Evolutionary conservation across 2,888 invertebrate species (phyloP).

Genomic region (Nowickia ferox): DNA sequence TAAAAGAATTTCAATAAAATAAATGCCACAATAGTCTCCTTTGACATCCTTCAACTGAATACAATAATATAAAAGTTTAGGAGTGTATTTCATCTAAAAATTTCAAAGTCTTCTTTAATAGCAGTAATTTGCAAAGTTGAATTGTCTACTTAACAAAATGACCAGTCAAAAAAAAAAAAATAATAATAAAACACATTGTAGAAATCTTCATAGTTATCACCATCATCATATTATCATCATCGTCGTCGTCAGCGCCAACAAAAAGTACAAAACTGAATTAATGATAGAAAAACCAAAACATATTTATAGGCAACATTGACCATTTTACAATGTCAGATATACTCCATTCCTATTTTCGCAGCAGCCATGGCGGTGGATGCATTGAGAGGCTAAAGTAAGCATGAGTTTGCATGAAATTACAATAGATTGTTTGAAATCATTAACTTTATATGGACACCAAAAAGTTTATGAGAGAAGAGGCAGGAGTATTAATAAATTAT

Average conservation of each 20-base stretch:
- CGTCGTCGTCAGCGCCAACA: background rate
- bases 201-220: background rate
- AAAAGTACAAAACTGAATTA: slow-evolving; percentile 25
- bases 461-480: background rate
- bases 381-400: background rate
- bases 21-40: no score
- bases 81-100: no score
- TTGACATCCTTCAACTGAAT: background rate
- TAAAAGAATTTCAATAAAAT: no score
- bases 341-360: background rate
- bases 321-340: slow-evolving; percentile 36
- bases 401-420: slow-evolving; percentile 22
- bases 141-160: slow-evolving; percentile 56
- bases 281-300: slow-evolving; percentile 37
- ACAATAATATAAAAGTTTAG: no score
- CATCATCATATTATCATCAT: background rate
- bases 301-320: slow-evolving; percentile 32
- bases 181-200: slow-evolving; percentile 24
- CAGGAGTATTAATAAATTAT: background rate
- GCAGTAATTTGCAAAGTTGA: slow-evolving; percentile 43
- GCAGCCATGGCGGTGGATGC: background rate
- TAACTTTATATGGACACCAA: slow-evolving; percentile 1
- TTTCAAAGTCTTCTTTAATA: slow-evolving; percentile 22
- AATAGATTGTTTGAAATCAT: slow-evolving; percentile 47
- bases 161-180: slow-evolving; percentile 20